These are phyloP conservation scores for Chymomyza procnemis DNA, from an alignment of 2,888 invertebrate species.

Conservation along the genomic window DNA sequence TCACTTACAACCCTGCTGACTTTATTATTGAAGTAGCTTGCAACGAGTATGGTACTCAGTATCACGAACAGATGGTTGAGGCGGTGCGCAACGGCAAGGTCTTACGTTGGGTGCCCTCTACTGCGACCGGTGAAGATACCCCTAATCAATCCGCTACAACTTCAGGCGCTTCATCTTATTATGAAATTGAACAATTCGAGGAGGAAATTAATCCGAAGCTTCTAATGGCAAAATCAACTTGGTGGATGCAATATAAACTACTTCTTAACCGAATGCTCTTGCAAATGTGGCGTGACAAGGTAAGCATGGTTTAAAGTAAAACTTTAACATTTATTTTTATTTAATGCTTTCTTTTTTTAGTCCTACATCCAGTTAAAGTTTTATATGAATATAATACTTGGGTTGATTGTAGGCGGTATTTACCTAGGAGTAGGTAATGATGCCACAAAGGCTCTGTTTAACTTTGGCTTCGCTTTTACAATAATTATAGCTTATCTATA, in stretches of 20 bases:
- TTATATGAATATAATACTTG: slow-evolving; percentile 84
- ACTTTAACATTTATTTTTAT: too few relatives aligned
- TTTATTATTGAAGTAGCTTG: slow-evolving; percentile 91
- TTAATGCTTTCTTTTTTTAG: slow-evolving; percentile 78
- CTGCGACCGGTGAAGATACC: slow-evolving; percentile 43
- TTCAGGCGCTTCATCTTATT: slow-evolving; percentile 69
- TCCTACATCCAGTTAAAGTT: slow-evolving; percentile 85
- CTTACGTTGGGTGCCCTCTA: slow-evolving; percentile 79
- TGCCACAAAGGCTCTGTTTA: slow-evolving; percentile 89
- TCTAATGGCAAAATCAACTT: slow-evolving; percentile 81
- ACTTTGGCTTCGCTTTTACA: slow-evolving; percentile 90
- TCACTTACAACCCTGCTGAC: slow-evolving; percentile 96
- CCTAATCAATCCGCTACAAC: slow-evolving; percentile 73
- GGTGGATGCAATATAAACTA: slow-evolving; percentile 84
- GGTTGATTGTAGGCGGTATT: slow-evolving; percentile 84
- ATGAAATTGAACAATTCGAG: slow-evolving; percentile 73
- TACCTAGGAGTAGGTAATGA: slow-evolving; percentile 88
- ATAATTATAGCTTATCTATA: slow-evolving; percentile 89
- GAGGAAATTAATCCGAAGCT: slow-evolving; percentile 79
- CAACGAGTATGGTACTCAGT: slow-evolving; percentile 86
- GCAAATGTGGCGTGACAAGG: slow-evolving; percentile 87
- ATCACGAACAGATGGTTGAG: slow-evolving; percentile 84
- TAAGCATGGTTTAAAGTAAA: slow-evolving; percentile 58
- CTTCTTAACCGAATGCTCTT: slow-evolving; percentile 85
- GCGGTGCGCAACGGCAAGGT: slow-evolving; percentile 84